A percentile compares a stretch with the other conserved stretches of the same genome.
Evolutionary conservation across 2,888 invertebrate genomes (phyloP).

Genomic region (Labia minor): DNA sequence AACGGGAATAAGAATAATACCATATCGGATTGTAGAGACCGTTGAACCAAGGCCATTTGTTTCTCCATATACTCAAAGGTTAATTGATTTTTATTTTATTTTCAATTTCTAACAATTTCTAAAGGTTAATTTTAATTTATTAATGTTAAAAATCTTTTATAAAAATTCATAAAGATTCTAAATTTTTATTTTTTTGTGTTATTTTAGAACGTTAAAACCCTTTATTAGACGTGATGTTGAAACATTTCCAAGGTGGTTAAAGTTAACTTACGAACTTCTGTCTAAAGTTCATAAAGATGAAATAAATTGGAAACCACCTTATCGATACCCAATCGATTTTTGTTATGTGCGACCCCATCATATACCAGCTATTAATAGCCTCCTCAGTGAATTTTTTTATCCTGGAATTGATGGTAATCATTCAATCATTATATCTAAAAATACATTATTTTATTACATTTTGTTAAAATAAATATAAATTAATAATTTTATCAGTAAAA

Average conservation of each 20-base stretch:
- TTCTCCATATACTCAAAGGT: conserved; percentile 53
- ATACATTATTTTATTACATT: background rate
- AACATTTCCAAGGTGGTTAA: conserved; percentile 58
- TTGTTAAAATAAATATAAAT: conserved; percentile 13
- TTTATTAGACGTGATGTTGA: conserved; percentile 65
- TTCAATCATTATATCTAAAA: no score
- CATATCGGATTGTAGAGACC: conserved; percentile 43
- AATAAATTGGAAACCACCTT: conserved; percentile 36
- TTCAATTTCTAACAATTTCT: no score
- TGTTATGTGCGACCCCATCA: conserved; percentile 80
- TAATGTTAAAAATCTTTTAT: no score
- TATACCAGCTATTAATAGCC: conserved; percentile 72
- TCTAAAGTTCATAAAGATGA: conserved; percentile 39
- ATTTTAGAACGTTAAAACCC: conserved; percentile 57
- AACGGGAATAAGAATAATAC: conserved; percentile 33
- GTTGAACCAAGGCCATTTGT: conserved; percentile 47
- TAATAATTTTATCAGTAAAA: no score
- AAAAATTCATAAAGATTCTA: no score
- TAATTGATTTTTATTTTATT: background rate
- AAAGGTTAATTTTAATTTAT: no score
- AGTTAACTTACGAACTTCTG: conserved; percentile 53
- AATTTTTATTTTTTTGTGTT: background rate
- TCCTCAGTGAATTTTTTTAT: conserved; percentile 81
- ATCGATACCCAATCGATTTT: conserved; percentile 61
- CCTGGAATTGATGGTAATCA: conserved; percentile 83